Evolutionary conservation across 2,888 invertebrate species (phyloP), one percentile per base, ranked within the genome.

Genomic region (Miltochrista miniata): DNA sequence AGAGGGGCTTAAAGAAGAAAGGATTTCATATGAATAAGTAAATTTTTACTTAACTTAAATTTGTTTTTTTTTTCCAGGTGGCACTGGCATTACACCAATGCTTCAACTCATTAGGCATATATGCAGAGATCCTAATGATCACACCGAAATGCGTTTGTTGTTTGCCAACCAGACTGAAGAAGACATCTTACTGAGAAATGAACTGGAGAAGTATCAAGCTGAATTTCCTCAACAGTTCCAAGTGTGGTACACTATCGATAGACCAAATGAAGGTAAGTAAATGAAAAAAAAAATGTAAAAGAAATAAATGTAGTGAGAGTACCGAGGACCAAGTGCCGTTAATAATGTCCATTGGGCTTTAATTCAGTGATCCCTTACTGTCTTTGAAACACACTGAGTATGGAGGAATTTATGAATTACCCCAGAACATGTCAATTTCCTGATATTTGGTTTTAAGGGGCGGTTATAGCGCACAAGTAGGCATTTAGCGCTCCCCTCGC

Each of bases 71-170:
- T 34, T 7, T 29, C 29, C 81, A 94, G 95, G 97, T 74, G 97
- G 97, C 34, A 96, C 96, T 74, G 99, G 99, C 65, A 98, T 99
- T 61, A 98, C 99, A 24, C 99, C 99, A 51, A 99, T 99, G 98
- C 90, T 98, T 48, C 99, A 99, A 84, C 90, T 99, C 53, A 93
- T 99, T n/a, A 93, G 97, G 35, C 97, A 98, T 65, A 96, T 98
- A 56, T 93, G 97, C 51, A 96, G 95, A 76, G 93, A 93, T 18
- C 88, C 92, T 51, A 70, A 70, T 40, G 98, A 99, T 81, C 90
- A 92, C 42, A 98, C 98, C 0, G 90, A 97, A 77, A 85, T 98
- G 63, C 93, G 95, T 29, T 91, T 99, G 40, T 82, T 99, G 40
- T 99, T 96, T 87, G 99, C 99, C 30, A 99, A 99, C 91, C 99